Base-by-base conservation (phyloP, 2,888 invertebrate genomes). In the Ptychoptera contaminata region DNA sequence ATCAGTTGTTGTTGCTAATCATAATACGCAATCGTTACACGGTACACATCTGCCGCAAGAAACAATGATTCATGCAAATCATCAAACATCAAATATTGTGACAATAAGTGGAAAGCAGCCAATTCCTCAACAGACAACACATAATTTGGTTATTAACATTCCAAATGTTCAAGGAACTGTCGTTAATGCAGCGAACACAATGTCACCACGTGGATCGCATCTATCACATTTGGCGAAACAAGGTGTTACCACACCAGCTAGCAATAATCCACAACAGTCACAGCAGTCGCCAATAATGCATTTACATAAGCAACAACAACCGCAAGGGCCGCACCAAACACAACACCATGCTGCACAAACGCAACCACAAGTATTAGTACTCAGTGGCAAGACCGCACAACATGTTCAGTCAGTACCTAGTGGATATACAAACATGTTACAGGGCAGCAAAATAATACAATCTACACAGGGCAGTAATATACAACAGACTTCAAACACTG, bases 291-390 rank as follows among this genome's bases (percentile, higher is more conserved):
- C 23, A 12, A 12, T n/a, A 5, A 8, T 12, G 12, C 41, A 32
- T 29, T 34, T 34, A 16, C 16, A 14, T 16, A 29, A 34, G 31
- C 41, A 34, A 11, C 37, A 36, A 40, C 6, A 30, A 42, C 11
- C 40, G 15, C 40, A 40, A 14, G 29, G n/a, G 10, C 40, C 9
- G 14, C 32, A 23, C 16, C 36, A 32, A 14, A 42, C 16, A n/a
- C 41, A 16, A 40, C 40, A 9, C 11, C 38, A 37, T 16, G 10
- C 16, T 30, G 31, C 58, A 30, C 56, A 57, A 14, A 47, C 54
- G 36, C 55, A 53, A 30, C 53, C 52, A 34, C 39, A 39, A 23
- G 9, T 15, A 39, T 23, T 9, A 39, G 29, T 5, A n/a, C 10
- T 11, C 8, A 16, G 32, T 10, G 15, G 6, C 40, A 40, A 34